Evolutionary conservation across 2,888 invertebrate genomes (phyloP).

Genomic region (Harmothoe impar): DNA sequence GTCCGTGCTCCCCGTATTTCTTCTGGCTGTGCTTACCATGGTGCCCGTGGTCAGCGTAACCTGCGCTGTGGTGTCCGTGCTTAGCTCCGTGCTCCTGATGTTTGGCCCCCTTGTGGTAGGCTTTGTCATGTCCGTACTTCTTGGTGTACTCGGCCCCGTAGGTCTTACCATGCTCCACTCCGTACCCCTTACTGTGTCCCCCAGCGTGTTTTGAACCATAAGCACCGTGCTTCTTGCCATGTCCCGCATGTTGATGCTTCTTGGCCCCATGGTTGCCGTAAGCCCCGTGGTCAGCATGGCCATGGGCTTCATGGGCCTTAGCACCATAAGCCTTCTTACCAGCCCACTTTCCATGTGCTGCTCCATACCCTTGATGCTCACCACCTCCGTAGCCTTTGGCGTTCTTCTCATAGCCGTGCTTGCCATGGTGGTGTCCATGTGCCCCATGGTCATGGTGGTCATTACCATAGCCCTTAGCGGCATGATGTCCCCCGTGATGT

Average conservation of each 20-base stretch:
- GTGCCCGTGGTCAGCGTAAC: not conserved
- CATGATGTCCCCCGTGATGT: not conserved
- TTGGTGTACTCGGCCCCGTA: conserved; percentile 13
- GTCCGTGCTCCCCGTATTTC: conserved; percentile 8
- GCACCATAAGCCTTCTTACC: not conserved
- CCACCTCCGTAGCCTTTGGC: not conserved
- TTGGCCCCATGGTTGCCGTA: not conserved
- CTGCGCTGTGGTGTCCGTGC: conserved; percentile 22
- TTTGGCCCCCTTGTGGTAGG: not conserved
- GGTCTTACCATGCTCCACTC: conserved; percentile 39
- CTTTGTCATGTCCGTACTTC: conserved; percentile 37
- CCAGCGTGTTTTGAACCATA: not conserved
- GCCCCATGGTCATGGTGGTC: not conserved
- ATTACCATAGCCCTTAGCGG: not conserved
- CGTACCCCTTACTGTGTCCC: conserved; percentile 35
- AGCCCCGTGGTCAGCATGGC: not conserved
- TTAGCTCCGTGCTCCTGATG: not conserved
- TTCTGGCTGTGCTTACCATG: not conserved
- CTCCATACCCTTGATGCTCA: not conserved
- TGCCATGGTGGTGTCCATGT: conserved; percentile 14
- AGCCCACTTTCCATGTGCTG: not conserved
- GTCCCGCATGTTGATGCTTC: not conserved
- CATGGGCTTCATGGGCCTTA: not conserved
- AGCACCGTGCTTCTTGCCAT: not conserved
- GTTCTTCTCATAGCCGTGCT: not conserved